phyloP scores from a whole-genome alignment of 1,140 invertebrate species.

The Megalonaias nervosa region DNA sequence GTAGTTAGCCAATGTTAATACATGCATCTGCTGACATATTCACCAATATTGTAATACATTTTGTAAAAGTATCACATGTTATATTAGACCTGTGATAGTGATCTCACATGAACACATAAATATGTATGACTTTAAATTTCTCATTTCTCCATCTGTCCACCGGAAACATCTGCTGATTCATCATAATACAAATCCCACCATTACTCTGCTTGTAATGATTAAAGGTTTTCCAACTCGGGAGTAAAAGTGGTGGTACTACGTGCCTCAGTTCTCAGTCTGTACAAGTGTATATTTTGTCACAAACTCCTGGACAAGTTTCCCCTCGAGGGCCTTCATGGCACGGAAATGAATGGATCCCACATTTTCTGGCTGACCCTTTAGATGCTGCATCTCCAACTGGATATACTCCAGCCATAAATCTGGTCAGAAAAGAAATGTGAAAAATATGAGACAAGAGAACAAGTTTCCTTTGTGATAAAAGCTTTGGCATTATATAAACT shows the following conservation, averaged over 20 bases:
- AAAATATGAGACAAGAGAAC: no score
- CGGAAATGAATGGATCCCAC: slow-evolving; percentile 71
- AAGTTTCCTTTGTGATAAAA: no score
- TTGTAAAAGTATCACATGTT: no score
- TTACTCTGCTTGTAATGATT: neutral
- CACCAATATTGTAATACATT: no score
- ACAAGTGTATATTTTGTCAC: slow-evolving; percentile 31
- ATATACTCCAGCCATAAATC: slow-evolving; percentile 78
- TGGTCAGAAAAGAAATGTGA: neutral
- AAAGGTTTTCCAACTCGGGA: neutral
- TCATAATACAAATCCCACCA: neutral
- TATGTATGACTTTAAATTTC: no score
- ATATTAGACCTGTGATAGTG: no score
- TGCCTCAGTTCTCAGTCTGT: slow-evolving; percentile 1
- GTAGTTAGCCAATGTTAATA: no score
- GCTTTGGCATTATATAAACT: no score
- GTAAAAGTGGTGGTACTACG: neutral
- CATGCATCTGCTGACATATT: no score
- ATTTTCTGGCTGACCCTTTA: slow-evolving; percentile 69
- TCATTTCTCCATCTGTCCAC: no score
- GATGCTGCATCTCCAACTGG: slow-evolving; percentile 73
- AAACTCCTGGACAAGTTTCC: slow-evolving; percentile 32
- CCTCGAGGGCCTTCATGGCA: slow-evolving; percentile 73
- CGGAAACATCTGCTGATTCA: neutral
- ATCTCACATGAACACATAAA: no score